Conservation (phyloP, 2,797 vertebrate genomes). For the Bovichtus diacanthus region DNA sequence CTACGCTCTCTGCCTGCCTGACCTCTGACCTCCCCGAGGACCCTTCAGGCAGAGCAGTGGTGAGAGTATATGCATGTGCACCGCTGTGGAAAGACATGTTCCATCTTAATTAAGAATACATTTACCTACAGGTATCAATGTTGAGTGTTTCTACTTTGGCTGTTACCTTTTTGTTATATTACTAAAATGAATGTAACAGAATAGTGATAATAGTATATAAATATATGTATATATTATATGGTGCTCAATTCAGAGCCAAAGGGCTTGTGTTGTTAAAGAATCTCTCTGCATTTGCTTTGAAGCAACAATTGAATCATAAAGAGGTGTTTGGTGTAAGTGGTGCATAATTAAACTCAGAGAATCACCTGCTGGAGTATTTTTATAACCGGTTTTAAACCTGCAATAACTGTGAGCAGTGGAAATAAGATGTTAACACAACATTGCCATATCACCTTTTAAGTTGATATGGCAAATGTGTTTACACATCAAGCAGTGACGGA, state of each 20-base stretch:
- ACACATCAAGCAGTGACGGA: background rate
- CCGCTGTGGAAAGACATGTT: background rate
- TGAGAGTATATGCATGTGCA: background rate
- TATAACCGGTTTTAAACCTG: background rate
- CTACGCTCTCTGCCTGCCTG: background rate
- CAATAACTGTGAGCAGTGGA: background rate
- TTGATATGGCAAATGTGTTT: background rate
- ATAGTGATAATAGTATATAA: background rate
- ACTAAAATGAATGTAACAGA: conserved; percentile 1
- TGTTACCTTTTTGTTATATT: background rate
- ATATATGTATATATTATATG: too few relatives aligned
- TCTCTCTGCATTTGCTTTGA: background rate
- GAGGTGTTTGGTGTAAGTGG: background rate
- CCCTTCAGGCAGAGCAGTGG: conserved; percentile 4
- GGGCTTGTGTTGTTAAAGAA: too few relatives aligned
- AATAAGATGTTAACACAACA: background rate
- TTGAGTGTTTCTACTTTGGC: background rate
- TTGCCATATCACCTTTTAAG: background rate
- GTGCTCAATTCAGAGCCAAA: background rate
- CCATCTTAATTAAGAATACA: background rate
- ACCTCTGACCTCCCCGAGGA: conserved; percentile 1
- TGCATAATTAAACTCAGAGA: background rate
- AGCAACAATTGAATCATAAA: background rate
- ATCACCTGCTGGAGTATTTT: background rate
- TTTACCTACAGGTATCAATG: background rate